Conservation (phyloP, 2,888 invertebrate genomes). For the Diadromus collaris region DNA sequence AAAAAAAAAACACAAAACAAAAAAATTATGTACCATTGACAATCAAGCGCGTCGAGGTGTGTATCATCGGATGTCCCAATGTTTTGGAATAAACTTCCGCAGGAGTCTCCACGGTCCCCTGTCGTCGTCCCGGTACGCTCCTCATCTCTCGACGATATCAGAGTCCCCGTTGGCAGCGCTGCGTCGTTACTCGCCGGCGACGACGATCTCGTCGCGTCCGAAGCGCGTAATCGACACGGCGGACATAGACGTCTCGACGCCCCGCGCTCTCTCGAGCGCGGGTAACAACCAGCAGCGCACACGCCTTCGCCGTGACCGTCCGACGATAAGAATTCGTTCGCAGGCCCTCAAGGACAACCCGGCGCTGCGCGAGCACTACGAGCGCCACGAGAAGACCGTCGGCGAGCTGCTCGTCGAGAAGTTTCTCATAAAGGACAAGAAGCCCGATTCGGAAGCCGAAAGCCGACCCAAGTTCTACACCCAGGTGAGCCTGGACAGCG, state of each 20-base stretch:
- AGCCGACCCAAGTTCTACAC: constrained; percentile 65
- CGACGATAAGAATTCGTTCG: constrained; percentile 78
- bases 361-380: constrained; percentile 78
- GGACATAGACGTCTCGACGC: constrained; percentile 91
- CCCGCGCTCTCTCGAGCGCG: constrained; percentile 67
- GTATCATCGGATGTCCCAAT: neutral
- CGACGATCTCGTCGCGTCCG: constrained; percentile 82
- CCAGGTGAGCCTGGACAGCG: constrained; percentile 68
- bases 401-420: constrained; percentile 90
- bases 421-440: constrained; percentile 85
- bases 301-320: constrained; percentile 73
- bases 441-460: constrained; percentile 67
- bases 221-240: constrained; percentile 89
- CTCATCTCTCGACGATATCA: constrained; percentile 88
- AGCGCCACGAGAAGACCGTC: constrained; percentile 84
- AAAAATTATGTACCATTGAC: neutral
- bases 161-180: constrained; percentile 80
- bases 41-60: neutral
- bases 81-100: constrained; percentile 12
- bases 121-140: constrained; percentile 83
- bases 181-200: constrained; percentile 74
- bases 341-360: constrained; percentile 79
- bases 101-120: constrained; percentile 74
- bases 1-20: too few species aligned
- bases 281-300: constrained; percentile 68